These are phyloP conservation scores for Rhineura floridana DNA, from an alignment of 2,113 vertebrate genomes.

Conservation along the genomic window DNA sequence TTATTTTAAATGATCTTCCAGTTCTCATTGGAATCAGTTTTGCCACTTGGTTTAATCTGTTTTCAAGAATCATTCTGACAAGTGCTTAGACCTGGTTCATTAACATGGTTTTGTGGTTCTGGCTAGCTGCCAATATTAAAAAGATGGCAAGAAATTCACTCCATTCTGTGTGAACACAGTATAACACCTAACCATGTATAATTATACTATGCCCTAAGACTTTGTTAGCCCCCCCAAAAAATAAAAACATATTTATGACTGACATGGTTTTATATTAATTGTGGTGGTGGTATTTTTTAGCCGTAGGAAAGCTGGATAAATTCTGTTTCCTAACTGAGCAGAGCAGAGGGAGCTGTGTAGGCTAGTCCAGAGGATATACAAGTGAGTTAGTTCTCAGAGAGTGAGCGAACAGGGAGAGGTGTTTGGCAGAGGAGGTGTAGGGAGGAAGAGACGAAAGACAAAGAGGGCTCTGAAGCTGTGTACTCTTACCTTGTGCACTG, in stretches of 20 bases:
- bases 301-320: too few species aligned
- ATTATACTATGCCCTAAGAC: not conserved
- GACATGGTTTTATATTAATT: not conserved
- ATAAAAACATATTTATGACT: not conserved
- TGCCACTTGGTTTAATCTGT: not conserved
- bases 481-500: too few species aligned
- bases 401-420: too few species aligned
- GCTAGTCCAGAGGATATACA: too few species aligned
- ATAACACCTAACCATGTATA: not conserved
- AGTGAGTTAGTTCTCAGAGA: too few species aligned
- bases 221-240: not conserved
- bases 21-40: not conserved
- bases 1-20: not conserved
- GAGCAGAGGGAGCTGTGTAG: too few species aligned
- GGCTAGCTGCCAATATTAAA: conserved; percentile 3
- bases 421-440: too few species aligned
- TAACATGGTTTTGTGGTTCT: not conserved
- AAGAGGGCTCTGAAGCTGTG: too few species aligned
- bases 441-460: too few species aligned
- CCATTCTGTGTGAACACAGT: not conserved
- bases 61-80: not conserved
- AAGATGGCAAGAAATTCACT: not conserved
- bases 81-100: not conserved
- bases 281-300: not conserved
- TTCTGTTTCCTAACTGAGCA: too few species aligned